Evolutionary conservation across 2,888 invertebrate species (phyloP).

Genomic region (Drosophila antonietae): DNA sequence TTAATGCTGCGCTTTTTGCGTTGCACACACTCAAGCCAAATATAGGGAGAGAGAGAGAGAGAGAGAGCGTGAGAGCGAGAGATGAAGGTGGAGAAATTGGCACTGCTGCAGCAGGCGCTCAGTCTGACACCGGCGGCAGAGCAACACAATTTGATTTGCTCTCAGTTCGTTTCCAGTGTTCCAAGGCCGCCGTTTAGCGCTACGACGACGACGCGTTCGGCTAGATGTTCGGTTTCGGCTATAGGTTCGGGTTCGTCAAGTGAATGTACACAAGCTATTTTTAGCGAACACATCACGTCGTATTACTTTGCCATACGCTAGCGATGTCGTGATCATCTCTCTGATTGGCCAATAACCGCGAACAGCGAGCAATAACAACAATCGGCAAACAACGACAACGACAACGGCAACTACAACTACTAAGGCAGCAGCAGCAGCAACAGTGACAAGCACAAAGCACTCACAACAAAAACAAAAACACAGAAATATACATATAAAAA

Average conservation of each 20-base stretch:
- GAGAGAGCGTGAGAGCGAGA: slow-evolving; percentile 2
- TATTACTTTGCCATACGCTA: slow-evolving; percentile 45
- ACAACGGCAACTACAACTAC: slow-evolving; percentile 53
- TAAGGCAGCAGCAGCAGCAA: slow-evolving; percentile 36
- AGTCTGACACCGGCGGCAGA: slow-evolving; percentile 48
- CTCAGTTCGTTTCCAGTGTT: slow-evolving; percentile 54
- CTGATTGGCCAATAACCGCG: slow-evolving; percentile 54
- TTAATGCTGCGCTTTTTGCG: slow-evolving; percentile 48
- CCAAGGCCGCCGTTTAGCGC: slow-evolving; percentile 55
- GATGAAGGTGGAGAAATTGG: slow-evolving; percentile 25
- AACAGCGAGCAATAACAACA: slow-evolving; percentile 40
- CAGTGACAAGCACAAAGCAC: slow-evolving; percentile 51
- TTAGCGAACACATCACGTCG: slow-evolving; percentile 62
- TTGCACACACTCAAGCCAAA: slow-evolving; percentile 12
- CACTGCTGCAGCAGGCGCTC: slow-evolving; percentile 28
- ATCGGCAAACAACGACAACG: slow-evolving; percentile 34
- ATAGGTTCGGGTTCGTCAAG: slow-evolving; percentile 51
- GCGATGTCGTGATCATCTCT: slow-evolving; percentile 56
- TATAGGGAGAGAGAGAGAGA: slow-evolving; percentile 3
- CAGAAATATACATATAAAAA: slow-evolving; percentile 24
- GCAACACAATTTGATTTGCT: slow-evolving; percentile 30
- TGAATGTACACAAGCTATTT: slow-evolving; percentile 69
- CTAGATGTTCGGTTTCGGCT: slow-evolving; percentile 48
- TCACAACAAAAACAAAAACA: slow-evolving; percentile 45
- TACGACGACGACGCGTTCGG: slow-evolving; percentile 36